Base-by-base conservation (phyloP, 2,888 invertebrate genomes). In the Boloria selene region DNA sequence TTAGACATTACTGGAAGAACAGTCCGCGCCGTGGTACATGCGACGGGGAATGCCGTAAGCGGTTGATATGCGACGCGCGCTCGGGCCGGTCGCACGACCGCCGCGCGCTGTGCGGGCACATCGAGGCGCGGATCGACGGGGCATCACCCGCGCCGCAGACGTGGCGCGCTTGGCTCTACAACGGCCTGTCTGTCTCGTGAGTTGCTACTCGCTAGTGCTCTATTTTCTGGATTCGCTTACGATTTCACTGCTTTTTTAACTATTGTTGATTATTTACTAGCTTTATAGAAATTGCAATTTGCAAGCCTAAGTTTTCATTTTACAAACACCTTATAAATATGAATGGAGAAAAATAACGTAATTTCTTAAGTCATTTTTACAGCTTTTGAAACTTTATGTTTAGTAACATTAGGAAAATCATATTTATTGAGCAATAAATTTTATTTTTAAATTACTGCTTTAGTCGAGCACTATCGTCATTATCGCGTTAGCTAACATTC, bases 161-260 rank as follows among this genome's bases (percentile, higher is more conserved):
- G 0, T 97, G 97, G 97, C 94, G 95, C 72, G 96, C 96, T 10
- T 97, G 97, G 97, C 93, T 97, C 74, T 97, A 96, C 86, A 96
- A 96, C 74, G 97, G 97, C 75, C 93, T 97, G 64, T 95, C 96
- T 72, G 95, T 96, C 83, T 97, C 97, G 97, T 97, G 95, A 94
- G 97, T 96, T 38, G 31, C 31, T 38, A 45, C 5, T 45, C 55
- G 63, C 62, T 66, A 68, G 7, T 53, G 63, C 70, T 68, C 61
- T 58, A 61, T n/a, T 10, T 22, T 7, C 7, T 10, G 16, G 44
- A 55, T 45, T n/a, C 22, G 22, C 56, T 55, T 56, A 22, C 22
- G 16, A 18, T 22, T 45, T 45, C 44, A 22, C 56, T 38, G 31
- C 7, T 38, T 38, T 38, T 10, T 3, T 10, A 38, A 2, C 31